A percentile compares a stretch with the other conserved stretches of the same genome.
Conservation (phyloP, 2,797 vertebrate genomes). For the Parauchenoglanis ngamensis region DNA sequence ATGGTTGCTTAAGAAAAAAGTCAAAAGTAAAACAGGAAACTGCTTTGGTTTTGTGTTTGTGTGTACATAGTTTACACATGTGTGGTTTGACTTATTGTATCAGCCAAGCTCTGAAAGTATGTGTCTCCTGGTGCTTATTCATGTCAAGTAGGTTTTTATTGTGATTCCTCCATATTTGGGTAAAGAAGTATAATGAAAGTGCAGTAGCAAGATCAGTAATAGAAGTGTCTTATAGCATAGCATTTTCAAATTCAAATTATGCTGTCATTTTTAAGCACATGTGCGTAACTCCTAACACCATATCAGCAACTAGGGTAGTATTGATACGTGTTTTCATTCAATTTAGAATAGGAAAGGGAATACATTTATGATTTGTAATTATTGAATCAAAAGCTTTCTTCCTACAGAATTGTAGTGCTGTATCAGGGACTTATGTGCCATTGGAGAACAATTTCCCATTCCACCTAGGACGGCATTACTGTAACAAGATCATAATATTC, state of each 20-base stretch:
- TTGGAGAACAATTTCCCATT: conserved; percentile 59
- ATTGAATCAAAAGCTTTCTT: conserved; percentile 20
- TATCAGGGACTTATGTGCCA: conserved; percentile 40
- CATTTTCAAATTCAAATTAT: not conserved
- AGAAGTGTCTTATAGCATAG: not conserved
- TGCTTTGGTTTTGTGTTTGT: not conserved
- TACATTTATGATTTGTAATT: conserved; percentile 32
- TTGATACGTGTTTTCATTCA: not conserved
- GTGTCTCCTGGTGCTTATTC: not conserved
- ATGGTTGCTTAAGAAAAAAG: not conserved
- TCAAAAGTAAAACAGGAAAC: not conserved
- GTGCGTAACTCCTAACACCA: not conserved
- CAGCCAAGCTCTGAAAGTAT: not conserved
- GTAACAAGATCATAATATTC: conserved; percentile 51
- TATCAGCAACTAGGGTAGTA: not conserved
- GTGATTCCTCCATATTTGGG: not conserved
- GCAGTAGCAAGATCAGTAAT: not conserved
- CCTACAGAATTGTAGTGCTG: conserved; percentile 17
- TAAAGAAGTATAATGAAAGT: not conserved
- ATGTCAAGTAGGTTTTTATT: not conserved
- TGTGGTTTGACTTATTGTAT: not conserved
- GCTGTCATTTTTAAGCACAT: not conserved
- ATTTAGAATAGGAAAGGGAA: conserved; percentile 3
- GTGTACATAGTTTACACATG: not conserved
- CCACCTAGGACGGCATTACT: conserved; percentile 53